Conservation (phyloP, 2,888 invertebrate species). For the Lasioglossum calceatum region DNA sequence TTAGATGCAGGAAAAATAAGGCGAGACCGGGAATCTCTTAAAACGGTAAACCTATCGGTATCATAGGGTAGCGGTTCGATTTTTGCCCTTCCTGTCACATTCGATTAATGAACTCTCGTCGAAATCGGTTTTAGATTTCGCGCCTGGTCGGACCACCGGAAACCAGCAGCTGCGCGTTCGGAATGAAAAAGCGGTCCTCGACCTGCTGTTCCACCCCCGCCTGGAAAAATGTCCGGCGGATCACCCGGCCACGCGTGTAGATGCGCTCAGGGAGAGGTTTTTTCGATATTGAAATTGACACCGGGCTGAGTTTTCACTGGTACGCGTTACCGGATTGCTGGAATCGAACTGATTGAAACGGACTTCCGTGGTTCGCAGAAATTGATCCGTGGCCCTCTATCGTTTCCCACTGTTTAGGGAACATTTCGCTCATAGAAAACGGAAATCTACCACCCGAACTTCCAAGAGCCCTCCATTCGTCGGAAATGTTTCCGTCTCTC, state of each 20-base stretch:
- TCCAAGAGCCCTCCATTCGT: background rate
- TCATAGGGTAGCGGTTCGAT: background rate
- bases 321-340: conserved; percentile 42
- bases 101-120: conserved; percentile 30
- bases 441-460: background rate
- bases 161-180: conserved; percentile 42
- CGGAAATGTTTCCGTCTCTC: background rate
- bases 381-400: conserved; percentile 19
- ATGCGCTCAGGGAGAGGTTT: conserved; percentile 44
- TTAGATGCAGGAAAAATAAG: background rate
- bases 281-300: conserved; percentile 68
- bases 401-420: conserved; percentile 14
- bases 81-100: background rate
- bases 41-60: background rate
- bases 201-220: conserved; percentile 12
- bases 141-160: conserved; percentile 21
- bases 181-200: conserved; percentile 33
- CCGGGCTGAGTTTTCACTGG: conserved; percentile 41
- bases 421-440: background rate
- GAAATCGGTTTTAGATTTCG: conserved; percentile 39
- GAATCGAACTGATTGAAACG: conserved; percentile 47
- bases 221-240: conserved; percentile 36
- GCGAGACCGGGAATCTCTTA: background rate
- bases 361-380: conserved; percentile 16
- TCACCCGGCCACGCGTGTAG: conserved; percentile 12